Base-by-base conservation (phyloP, 2,797 vertebrate genomes). In the Polyboroides typus region DNA sequence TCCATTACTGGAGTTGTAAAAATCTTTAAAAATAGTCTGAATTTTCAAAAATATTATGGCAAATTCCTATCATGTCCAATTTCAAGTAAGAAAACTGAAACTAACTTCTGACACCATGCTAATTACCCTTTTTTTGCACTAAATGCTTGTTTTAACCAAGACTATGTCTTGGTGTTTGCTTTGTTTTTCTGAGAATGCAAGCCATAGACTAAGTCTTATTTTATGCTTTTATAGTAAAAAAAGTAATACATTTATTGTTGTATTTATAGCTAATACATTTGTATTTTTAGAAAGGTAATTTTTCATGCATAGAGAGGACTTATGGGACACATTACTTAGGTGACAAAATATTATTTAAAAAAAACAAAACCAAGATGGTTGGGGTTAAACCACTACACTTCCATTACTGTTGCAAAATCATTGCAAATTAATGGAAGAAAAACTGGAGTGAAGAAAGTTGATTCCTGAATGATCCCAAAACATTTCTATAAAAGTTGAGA, bases 331-430 rank as follows among this genome's bases (percentile, higher is more conserved):
- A 19, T 20, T 52, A 21, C 4, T 85, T 67, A 45, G 2, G 3
- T 63, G 29, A 45, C 17, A 66, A 34, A 0, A 3, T 31, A 20
- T 40, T 79, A 23, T 58, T 33, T 55, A 45, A 53, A 66, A 45
- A 20, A 45, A 13, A 0, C 4, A 45, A 64, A 36, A 1, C 0
- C 12, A 47, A 58, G 27, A n/a, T 33, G 17, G 52, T 53, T 53
- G 29, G 50, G 29, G 52, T 53, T 53, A 53, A 53, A 31, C 11
- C 29, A 53, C 5, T 2, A 13, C 8, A 34, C 5, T 42, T 67
- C 6, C 4, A 17, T 34, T 70, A 31, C 26, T 2, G 26, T 53
- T 68, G 64, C 31, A 62, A 67, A 89, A 83, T 50, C 1, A 0
- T 1, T 33, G 9, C 17, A 13, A 34, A 53, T 33, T 76, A 76